Conservation (phyloP, 2,888 invertebrate species). For the Metellina segmentata region DNA sequence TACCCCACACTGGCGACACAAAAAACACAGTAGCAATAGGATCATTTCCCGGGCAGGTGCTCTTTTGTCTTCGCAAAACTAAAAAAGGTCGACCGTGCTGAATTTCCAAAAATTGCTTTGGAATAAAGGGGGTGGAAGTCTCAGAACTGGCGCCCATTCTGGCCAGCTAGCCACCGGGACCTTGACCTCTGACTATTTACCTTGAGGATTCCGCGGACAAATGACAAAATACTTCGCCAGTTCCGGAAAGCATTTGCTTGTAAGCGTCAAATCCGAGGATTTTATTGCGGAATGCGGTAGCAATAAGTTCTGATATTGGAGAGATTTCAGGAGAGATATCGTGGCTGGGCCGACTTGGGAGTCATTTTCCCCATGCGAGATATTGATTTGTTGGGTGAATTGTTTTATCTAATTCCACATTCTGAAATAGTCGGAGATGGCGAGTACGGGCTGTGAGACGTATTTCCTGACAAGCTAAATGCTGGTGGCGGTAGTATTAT, state of each 20-base stretch:
- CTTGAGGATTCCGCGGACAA: not conserved
- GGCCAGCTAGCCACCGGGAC: not conserved
- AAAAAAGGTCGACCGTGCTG: not conserved
- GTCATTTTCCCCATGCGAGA: no score
- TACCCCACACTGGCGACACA: slow-evolving; percentile 7
- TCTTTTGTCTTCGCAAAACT: slow-evolving; percentile 6
- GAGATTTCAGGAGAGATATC: not conserved
- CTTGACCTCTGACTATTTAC: not conserved
- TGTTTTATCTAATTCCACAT: no score
- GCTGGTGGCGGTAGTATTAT: no score
- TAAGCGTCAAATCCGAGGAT: not conserved
- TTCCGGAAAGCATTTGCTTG: not conserved
- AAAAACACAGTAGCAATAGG: slow-evolving; percentile 4
- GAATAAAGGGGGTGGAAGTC: not conserved
- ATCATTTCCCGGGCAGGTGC: slow-evolving; percentile 3
- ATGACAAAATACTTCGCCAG: not conserved
- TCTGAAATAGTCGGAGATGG: no score
- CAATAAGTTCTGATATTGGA: not conserved
- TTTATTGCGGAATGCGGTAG: not conserved
- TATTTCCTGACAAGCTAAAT: no score
- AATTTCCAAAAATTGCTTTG: not conserved
- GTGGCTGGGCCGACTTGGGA: no score
- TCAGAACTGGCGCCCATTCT: not conserved
- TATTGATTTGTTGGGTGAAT: no score
- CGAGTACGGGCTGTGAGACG: no score